Evolutionary conservation across 1,140 invertebrate species (phyloP).

Genomic region (Anastrepha ludens): DNA sequence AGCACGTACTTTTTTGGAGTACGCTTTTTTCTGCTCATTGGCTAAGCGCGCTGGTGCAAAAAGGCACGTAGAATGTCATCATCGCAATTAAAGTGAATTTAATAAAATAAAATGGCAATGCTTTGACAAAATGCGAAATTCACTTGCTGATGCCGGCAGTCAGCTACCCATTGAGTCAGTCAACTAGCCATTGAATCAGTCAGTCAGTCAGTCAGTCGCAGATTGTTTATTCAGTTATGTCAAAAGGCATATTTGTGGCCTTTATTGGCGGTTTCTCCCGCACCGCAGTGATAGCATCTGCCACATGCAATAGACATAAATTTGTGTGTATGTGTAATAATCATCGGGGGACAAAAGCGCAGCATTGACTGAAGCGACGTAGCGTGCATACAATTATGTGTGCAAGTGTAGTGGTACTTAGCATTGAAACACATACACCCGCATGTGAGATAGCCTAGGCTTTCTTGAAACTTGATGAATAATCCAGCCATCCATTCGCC

Average conservation of each 20-base stretch:
- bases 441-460: neutral
- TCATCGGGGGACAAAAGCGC: neutral
- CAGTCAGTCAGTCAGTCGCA: neutral
- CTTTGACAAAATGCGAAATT: neutral
- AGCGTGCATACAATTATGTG: slow-evolving; percentile 35
- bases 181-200: too few relatives aligned
- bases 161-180: neutral
- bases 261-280: slow-evolving; percentile 2
- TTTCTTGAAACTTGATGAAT: slow-evolving; percentile 29
- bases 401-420: slow-evolving; percentile 30
- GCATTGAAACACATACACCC: too few relatives aligned
- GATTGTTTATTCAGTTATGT: neutral
- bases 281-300: slow-evolving; percentile 18
- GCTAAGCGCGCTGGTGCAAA: neutral
- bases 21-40: neutral
- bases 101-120: neutral
- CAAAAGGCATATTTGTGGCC: neutral
- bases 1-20: slow-evolving; percentile 20
- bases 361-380: slow-evolving; percentile 14
- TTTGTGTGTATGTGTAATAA: neutral
- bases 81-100: slow-evolving; percentile 38
- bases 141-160: neutral
- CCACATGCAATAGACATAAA: neutral
- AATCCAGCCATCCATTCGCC: neutral
- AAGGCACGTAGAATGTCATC: slow-evolving; percentile 29